These are phyloP conservation scores for Polydrusus tereticollis DNA, from an alignment of 2,888 invertebrate species.

Conservation along the genomic window DNA sequence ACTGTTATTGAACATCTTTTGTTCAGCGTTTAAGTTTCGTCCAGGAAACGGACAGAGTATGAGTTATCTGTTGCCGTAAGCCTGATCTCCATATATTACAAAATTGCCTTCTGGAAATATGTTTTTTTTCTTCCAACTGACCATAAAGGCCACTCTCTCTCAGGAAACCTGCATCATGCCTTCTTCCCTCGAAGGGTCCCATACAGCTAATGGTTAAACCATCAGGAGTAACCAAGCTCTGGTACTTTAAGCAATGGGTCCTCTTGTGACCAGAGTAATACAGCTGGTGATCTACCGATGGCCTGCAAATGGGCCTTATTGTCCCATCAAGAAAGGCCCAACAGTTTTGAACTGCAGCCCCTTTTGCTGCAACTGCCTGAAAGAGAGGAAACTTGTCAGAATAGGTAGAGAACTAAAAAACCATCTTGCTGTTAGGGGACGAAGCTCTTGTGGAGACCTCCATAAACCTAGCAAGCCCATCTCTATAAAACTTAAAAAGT, in stretches of 20 bases:
- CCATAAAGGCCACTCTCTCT: constrained; percentile 42
- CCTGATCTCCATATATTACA: constrained; percentile 50
- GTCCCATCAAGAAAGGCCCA: constrained; percentile 43
- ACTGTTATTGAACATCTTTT: too few species aligned
- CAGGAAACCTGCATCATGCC: constrained; percentile 50
- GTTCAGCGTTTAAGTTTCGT: too few species aligned
- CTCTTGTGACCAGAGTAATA: constrained; percentile 35
- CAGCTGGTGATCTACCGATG: constrained; percentile 4
- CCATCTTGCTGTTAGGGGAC: too few species aligned
- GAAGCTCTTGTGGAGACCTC: too few species aligned
- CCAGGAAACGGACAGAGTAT: constrained; percentile 33
- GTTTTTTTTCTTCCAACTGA: constrained; percentile 38
- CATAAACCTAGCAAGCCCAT: too few species aligned
- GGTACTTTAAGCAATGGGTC: constrained; percentile 47
- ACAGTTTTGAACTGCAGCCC: constrained; percentile 34
- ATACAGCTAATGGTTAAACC: constrained; percentile 42
- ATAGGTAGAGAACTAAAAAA: too few species aligned
- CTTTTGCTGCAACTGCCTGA: constrained; percentile 16
- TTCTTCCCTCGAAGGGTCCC: constrained; percentile 39
- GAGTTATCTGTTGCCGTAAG: constrained; percentile 40
- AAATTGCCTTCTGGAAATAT: constrained; percentile 26
- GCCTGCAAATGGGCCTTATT: too few species aligned
- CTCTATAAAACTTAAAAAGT: too few species aligned
- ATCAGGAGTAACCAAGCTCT: constrained; percentile 49
- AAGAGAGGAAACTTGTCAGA: constrained; percentile 13